These are phyloP conservation scores for Neomorphus geoffroyi DNA, from an alignment of 2,797 vertebrate genomes.

Conservation along the genomic window DNA sequence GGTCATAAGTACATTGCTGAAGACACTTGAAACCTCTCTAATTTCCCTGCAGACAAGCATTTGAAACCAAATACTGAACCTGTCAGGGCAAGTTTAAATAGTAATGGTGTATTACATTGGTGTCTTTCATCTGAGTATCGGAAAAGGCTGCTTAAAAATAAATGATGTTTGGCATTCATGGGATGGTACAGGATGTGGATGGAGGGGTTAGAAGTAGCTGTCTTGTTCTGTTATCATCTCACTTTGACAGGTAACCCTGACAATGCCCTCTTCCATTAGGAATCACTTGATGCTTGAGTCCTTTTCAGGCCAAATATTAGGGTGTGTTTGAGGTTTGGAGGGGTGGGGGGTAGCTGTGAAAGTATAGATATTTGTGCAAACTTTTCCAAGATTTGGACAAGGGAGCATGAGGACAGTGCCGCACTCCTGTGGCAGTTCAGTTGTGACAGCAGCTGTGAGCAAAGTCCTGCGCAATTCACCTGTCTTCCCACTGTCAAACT, in stretches of 20 bases:
- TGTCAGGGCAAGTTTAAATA: too few relatives aligned
- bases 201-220: too few relatives aligned
- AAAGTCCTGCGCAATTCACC: background rate
- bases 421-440: too few relatives aligned
- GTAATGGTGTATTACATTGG: background rate
- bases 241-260: background rate
- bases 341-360: too few relatives aligned
- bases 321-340: background rate
- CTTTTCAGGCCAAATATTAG: background rate
- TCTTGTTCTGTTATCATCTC: background rate
- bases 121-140: too few relatives aligned
- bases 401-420: background rate
- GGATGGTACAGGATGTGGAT: too few relatives aligned
- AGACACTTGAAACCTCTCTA: background rate
- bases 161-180: accelerated
- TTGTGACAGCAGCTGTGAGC: background rate
- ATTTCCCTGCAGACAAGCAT: background rate
- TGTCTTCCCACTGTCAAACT: background rate
- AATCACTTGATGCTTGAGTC: background rate
- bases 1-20: background rate
- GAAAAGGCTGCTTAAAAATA: background rate
- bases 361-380: background rate
- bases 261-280: background rate
- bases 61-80: background rate
- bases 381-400: background rate